Base-by-base conservation (phyloP, 2,797 vertebrate species). In the Poliocrania exsul region DNA sequence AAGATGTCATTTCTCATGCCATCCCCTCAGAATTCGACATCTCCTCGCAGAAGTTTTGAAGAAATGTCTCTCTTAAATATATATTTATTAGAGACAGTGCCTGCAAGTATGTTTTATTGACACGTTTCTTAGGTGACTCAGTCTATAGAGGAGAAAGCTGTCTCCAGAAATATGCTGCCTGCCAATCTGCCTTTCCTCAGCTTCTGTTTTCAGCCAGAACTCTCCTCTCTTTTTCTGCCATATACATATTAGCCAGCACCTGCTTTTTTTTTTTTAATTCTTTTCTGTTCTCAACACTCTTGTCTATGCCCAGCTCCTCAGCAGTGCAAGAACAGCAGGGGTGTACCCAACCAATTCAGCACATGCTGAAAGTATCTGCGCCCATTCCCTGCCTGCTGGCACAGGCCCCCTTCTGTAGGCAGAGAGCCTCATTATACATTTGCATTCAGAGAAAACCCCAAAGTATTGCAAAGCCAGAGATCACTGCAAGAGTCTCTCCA, bases 91-190 rank as follows among this genome's bases (percentile, higher is more conserved):
- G 93, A 94, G 88, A 75, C 66, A 77, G 66, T 40, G 91, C 66
- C 71, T 82, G 73, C 2, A 4, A 95, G 85, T 57, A 47, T 53
- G 91, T 62, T 95, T 96, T 93, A 93, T 88, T 96, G 95, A 96
- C 93, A 95, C 5, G 26, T 93, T 96, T 95, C 87, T 91, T 84
- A 83, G 65, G 84, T 70, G 26, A 86, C 87, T 94, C 86, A 95
- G 84, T 73, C 74, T 83, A 67, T 79, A 92, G 88, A 84, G 69
- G 21, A 95, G 90, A 95, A 86, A 93, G 77, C 86, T 96, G 92
- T 94, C 95, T 95, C 85, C 75, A 93, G 93, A 95, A 96, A 96
- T 93, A 96, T 90, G 96, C 86, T 95, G 64, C 69, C 92, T 96
- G 90, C 93, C 94, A 97, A 87, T 84, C 81, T 91, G 66, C 78